Evolutionary conservation across 2,113 vertebrate genomes (phyloP), one percentile per base, ranked within the genome.

Genomic region (Rattus rattus): DNA sequence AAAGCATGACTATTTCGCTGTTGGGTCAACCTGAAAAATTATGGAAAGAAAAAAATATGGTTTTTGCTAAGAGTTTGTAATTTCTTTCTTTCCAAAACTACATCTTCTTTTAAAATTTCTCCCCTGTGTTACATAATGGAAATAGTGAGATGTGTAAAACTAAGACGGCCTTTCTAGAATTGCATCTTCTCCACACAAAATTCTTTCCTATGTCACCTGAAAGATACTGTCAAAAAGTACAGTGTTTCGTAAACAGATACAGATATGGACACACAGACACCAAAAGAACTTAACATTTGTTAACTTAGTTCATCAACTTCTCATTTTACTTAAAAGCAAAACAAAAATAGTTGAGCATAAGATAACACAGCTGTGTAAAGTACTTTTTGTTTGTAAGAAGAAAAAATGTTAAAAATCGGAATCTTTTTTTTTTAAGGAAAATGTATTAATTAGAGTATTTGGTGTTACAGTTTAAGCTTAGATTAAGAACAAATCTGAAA

Each of bases 21-120:
- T 92, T 96, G 30, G 30, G 52, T 88, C 56, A 49, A 56, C 88
- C 43, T 89, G 14, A 7, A 96, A 94, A 93, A 94, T 49, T 94
- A 77, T 86, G 5, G 3, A 59, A 91, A 91, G 9, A 14, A 59
- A 94, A 94, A 81, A 11, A 43, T 33, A 22, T 3, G 52, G 0
- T 49, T 92, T 39, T 2, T 83, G 83, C 19, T 67, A 80, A 61
- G 7, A 84, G 92, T 77, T 11, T 43, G 0, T 8, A 85, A 5
- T 69, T 93, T 94, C 26, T 92, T 86, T 28, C 9, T 36, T 69
- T 69, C 1, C 1, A 94, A 94, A 92, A 75, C 69, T 90, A 17
- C 89, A 22, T 84, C 56, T 88, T 85, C 39, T 75, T 30, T 54
- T 70, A 79, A 85, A 1, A 80, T 33, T 65, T 89, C 56, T 33